These are phyloP conservation scores for Erebia palarica DNA, from an alignment of 2,888 invertebrate genomes.

Conservation along the genomic window DNA sequence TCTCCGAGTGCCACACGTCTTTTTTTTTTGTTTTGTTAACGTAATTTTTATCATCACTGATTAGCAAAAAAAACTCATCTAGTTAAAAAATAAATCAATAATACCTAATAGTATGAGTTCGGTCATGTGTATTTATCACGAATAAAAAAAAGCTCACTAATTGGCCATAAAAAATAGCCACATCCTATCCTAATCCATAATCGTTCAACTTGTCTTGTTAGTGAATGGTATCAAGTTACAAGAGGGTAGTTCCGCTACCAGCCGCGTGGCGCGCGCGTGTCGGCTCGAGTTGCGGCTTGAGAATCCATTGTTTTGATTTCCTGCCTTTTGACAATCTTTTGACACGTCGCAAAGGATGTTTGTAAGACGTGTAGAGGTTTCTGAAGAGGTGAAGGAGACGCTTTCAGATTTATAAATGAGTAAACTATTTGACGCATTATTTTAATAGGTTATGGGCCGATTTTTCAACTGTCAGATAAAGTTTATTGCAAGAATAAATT, in stretches of 20 bases:
- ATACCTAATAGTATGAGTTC: too few species aligned
- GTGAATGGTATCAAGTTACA: slow-evolving; percentile 36
- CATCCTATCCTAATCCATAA: slow-evolving; percentile 20
- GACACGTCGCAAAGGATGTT: slow-evolving; percentile 25
- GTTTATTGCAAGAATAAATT: too few species aligned
- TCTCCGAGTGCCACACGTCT: too few species aligned
- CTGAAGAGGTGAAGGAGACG: slow-evolving; percentile 13
- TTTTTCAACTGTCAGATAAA: too few species aligned
- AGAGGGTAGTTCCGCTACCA: slow-evolving; percentile 60
- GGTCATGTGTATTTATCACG: neutral
- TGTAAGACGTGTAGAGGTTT: slow-evolving; percentile 15
- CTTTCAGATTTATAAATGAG: slow-evolving; percentile 9
- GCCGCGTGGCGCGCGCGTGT: slow-evolving; percentile 70
- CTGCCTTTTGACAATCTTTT: slow-evolving; percentile 39
- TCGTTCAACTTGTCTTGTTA: slow-evolving; percentile 24
- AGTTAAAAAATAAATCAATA: too few species aligned
- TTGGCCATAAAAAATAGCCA: slow-evolving; percentile 16
- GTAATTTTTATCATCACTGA: too few species aligned
- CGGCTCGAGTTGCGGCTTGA: slow-evolving; percentile 36
- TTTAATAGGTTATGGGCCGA: too few species aligned
- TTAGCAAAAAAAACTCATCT: too few species aligned
- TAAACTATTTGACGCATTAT: neutral
- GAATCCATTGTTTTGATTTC: slow-evolving; percentile 46
- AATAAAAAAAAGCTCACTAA: neutral
- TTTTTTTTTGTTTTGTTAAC: too few species aligned